Evolutionary conservation across 2,888 invertebrate genomes (phyloP), one percentile per base, ranked within the genome.

Genomic region (Sinhomidia bicolor): DNA sequence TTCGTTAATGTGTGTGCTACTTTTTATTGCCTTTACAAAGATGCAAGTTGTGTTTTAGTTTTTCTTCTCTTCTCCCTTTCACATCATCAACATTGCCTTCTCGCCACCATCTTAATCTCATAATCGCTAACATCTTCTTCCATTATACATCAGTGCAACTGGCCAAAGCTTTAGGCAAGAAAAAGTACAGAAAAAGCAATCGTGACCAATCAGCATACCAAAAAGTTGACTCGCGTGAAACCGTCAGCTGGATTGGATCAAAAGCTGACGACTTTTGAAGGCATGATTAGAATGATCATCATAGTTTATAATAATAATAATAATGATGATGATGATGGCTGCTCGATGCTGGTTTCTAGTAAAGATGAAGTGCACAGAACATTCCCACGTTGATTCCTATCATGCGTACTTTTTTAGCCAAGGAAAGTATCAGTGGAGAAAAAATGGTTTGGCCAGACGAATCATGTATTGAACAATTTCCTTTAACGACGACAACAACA

Each of bases 201-300:
- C 88, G 88, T 88, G 88, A 88, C 88, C 88, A 84, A 88, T 83
- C 83, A 79, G 68, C 88, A 68, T 88, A 79, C 84, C 88, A 60
- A 83, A n/a, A 81, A 60, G 80, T 83, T 81, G 41, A 54, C 57
- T 88, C 79, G 83, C 88, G 60, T 88, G 88, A 88, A 84, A 79
- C 51, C 83, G 71, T 88, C 88, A 83, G 83, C 88, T 88, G 88
- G 88, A 84, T 83, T 88, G 57, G 54, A 83, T 83, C 51, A 88
- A 83, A 65, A 65, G 17, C 47, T 78, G 62, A 65, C 65, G 51
- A 83, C 81, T 65, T 86, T 81, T 78, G 54, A 88, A 81, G 51
- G 32, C 44, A 82, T 76, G 87, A 87, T 81, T 81, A 81, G 57
- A 54, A 71, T 62, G 62, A 82, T 87, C 65, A 68, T 79, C 65